A percentile compares a stretch with the other conserved stretches of the same genome.
These are phyloP conservation scores for Heliconius sara DNA, from an alignment of 2,888 invertebrate genomes.

Conservation along the genomic window DNA sequence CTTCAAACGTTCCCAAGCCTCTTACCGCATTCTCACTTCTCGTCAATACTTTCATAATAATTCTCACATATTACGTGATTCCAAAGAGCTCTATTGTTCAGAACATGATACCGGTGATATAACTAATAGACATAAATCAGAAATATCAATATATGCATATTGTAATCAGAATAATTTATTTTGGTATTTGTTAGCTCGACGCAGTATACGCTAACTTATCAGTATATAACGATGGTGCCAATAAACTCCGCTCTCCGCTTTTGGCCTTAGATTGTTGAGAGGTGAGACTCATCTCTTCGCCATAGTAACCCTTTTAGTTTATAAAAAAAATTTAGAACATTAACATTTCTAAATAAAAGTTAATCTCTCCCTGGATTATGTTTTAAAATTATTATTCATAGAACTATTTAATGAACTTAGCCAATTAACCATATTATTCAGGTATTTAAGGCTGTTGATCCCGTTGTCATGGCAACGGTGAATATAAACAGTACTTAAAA, in stretches of 20 bases:
- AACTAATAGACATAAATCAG: slow-evolving; percentile 6
- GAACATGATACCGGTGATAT: slow-evolving; percentile 26
- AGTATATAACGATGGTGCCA: too few species aligned
- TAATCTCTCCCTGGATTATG: neutral
- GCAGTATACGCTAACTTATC: too few species aligned
- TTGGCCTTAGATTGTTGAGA: too few species aligned
- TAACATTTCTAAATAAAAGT: too few species aligned
- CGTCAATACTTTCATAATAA: slow-evolving; percentile 16
- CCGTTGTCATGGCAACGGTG: neutral
- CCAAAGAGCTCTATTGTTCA: slow-evolving; percentile 15
- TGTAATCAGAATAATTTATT: too few species aligned
- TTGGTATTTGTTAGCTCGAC: too few species aligned
- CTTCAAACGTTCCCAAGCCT: slow-evolving; percentile 12
- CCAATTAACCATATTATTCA: too few species aligned
- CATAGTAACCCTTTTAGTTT: too few species aligned
- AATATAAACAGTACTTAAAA: neutral
- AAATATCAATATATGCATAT: too few species aligned
- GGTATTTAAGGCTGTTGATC: neutral
- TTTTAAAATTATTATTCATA: neutral
- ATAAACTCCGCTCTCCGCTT: too few species aligned
- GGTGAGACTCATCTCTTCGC: too few species aligned
- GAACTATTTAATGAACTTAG: neutral
- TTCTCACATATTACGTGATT: slow-evolving; percentile 26
- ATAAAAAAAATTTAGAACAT: too few species aligned
- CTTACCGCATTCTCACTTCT: slow-evolving; percentile 7